Conservation (phyloP, 2,797 vertebrate genomes). For the Danio kyathit region DNA sequence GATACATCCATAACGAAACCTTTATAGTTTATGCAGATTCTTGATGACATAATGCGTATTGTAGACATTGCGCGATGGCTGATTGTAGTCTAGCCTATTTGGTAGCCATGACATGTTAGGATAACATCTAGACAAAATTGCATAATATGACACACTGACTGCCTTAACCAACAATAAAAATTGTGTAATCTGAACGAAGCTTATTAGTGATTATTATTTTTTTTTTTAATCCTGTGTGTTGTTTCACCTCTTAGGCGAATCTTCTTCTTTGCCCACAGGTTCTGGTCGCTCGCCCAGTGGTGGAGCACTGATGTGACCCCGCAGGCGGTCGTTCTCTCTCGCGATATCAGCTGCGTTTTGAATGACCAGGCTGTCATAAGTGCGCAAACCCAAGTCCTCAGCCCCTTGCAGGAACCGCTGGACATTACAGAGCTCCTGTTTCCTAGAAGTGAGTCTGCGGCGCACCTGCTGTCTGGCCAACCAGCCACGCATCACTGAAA, state of each 20-base stretch:
- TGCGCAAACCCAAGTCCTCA: constrained; percentile 82
- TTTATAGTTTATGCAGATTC: too few relatives aligned
- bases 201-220: too few relatives aligned
- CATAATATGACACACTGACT: too few relatives aligned
- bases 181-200: too few relatives aligned
- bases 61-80: too few relatives aligned
- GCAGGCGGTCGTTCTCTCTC: constrained; percentile 80
- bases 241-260: constrained; percentile 83
- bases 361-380: constrained; percentile 83
- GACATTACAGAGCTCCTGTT: constrained; percentile 81
- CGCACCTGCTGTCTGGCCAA: constrained; percentile 83
- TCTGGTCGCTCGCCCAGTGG: constrained; percentile 84
- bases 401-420: constrained; percentile 82
- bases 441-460: constrained; percentile 77
- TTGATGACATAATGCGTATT: too few relatives aligned
- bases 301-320: constrained; percentile 76
- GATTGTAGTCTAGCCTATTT: too few relatives aligned
- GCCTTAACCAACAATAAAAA: too few relatives aligned
- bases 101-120: too few relatives aligned
- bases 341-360: constrained; percentile 87
- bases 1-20: too few relatives aligned
- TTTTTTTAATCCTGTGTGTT: too few relatives aligned
- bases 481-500: constrained; percentile 89
- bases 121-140: too few relatives aligned
- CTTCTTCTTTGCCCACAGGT: constrained; percentile 82